Conservation (phyloP, 2,888 invertebrate species). For the Tridacna crocea region DNA sequence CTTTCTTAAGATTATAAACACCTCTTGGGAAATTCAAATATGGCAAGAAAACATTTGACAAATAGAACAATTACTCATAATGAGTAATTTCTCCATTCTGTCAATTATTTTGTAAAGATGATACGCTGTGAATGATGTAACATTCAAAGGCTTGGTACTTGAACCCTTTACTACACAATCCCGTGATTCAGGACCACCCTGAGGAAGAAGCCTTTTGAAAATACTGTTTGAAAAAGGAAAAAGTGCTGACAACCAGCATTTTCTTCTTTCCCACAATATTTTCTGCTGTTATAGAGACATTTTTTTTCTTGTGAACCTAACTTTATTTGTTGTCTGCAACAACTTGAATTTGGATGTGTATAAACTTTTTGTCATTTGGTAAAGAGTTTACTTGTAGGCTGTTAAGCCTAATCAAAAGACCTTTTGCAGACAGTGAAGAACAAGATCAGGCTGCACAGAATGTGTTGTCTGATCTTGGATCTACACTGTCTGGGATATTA, state of each 20-base stretch:
- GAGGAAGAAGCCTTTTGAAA: background rate
- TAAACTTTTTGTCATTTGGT: background rate
- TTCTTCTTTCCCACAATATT: background rate
- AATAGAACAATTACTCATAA: slow-evolving; percentile 3
- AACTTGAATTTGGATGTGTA: background rate
- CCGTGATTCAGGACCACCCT: background rate
- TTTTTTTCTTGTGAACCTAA: background rate
- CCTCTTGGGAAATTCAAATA: too few relatives aligned
- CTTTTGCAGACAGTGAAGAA: too few relatives aligned
- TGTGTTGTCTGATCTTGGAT: too few relatives aligned
- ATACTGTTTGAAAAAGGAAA: background rate
- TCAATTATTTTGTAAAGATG: too few relatives aligned
- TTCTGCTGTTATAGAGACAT: background rate
- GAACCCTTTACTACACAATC: background rate
- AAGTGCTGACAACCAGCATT: background rate
- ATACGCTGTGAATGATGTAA: too few relatives aligned
- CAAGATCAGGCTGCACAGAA: too few relatives aligned
- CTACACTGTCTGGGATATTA: too few relatives aligned
- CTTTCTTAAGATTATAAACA: too few relatives aligned
- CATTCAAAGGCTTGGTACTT: background rate
- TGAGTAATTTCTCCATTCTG: background rate
- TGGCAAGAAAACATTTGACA: background rate
- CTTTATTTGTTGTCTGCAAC: background rate
- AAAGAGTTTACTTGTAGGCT: background rate
- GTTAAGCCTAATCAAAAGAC: too few relatives aligned